Percentiles rank a stretch among this genome's conserved stretches.
Conservation (phyloP, 2,797 vertebrate species). For the Esox masquinongy region DNA sequence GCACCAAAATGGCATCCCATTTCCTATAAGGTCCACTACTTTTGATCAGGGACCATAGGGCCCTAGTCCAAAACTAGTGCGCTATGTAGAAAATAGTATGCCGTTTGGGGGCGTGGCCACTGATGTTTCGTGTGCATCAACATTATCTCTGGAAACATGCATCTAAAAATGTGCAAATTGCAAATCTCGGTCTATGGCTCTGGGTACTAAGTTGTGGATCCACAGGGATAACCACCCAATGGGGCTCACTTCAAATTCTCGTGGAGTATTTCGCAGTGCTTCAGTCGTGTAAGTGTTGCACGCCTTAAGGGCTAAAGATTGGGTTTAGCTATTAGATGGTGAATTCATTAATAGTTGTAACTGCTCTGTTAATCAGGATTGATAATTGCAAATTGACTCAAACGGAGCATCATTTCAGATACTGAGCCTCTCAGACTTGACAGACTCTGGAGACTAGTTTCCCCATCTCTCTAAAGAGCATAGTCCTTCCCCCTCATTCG, state of each 20-base stretch:
- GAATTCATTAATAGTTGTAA: background rate
- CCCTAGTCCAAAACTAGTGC: background rate
- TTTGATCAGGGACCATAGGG: background rate
- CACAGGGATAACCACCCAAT: background rate
- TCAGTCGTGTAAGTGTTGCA: background rate
- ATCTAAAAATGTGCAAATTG: background rate
- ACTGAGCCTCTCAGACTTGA: background rate
- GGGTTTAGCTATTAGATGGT: slow-evolving; percentile 1
- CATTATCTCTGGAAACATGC: background rate
- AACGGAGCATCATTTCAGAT: background rate
- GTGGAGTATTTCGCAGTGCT: background rate
- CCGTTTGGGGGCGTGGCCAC: background rate
- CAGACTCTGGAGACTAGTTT: too few relatives aligned
- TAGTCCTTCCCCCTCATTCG: too few relatives aligned
- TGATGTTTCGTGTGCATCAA: background rate
- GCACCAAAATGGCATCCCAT: background rate
- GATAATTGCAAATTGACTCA: slow-evolving; percentile 10
- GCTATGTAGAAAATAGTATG: background rate
- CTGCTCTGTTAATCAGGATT: background rate
- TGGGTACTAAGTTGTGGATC: background rate
- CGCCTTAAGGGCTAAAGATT: background rate
- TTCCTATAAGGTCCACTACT: background rate
- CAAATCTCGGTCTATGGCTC: background rate
- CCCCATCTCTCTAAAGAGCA: background rate
- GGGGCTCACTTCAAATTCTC: background rate